These are phyloP conservation scores for Cavia aperea DNA, from an alignment of 2,113 vertebrate genomes.

Conservation along the genomic window DNA sequence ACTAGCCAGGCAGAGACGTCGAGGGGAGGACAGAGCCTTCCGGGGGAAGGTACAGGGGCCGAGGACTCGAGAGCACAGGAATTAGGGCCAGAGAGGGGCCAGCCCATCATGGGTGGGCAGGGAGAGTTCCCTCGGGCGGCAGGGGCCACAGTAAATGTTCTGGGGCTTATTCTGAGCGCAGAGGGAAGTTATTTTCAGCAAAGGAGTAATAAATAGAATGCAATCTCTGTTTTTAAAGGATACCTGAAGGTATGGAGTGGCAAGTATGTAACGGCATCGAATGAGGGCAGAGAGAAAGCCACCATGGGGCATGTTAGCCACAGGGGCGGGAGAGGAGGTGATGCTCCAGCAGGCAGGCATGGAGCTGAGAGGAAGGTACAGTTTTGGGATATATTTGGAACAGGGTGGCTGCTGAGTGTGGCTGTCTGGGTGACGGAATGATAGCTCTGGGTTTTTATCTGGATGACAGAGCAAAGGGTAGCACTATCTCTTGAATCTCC, in stretches of 20 bases:
- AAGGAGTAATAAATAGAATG: neutral
- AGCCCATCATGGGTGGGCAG: neutral
- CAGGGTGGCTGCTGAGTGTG: neutral
- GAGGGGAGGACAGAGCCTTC: too few species aligned
- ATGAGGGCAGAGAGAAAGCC: neutral
- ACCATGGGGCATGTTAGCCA: neutral
- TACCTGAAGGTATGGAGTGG: neutral
- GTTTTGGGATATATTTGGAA: neutral
- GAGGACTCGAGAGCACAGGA: neutral
- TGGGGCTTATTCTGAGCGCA: neutral
- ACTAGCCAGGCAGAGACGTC: neutral
- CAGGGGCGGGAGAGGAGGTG: fast-evolving
- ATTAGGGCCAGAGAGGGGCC: too few species aligned
- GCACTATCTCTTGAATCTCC: neutral
- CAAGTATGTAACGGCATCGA: neutral
- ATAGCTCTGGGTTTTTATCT: neutral
- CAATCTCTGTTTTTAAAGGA: neutral
- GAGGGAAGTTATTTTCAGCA: neutral
- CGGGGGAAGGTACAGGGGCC: neutral
- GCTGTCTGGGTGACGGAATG: neutral
- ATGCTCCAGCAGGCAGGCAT: fast-evolving
- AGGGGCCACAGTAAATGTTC: neutral
- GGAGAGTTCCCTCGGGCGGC: neutral
- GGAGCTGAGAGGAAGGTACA: neutral
- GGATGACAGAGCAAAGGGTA: neutral